phyloP scores from a whole-genome alignment of 2,888 invertebrate genomes.

The Smittia sp. region DNA sequence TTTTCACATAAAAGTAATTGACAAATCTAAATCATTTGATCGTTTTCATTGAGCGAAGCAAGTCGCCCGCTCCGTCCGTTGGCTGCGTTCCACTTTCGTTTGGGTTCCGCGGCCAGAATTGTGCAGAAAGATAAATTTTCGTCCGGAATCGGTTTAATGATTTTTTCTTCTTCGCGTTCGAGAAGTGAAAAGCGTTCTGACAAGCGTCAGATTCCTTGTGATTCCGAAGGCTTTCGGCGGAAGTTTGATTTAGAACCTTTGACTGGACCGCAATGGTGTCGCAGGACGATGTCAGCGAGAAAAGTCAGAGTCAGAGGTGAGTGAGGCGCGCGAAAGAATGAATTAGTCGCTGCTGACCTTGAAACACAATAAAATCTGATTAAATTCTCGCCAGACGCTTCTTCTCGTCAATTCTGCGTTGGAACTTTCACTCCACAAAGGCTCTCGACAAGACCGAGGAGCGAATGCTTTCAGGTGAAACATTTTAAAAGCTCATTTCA shows the following conservation, averaged over 20 bases:
- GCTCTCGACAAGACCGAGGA: conserved; percentile 26
- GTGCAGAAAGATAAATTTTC: neutral
- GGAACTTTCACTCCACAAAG: conserved; percentile 34
- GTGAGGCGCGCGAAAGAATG: neutral
- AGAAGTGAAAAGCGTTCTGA: neutral
- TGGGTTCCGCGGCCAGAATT: neutral
- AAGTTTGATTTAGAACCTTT: neutral
- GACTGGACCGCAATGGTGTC: conserved; percentile 15
- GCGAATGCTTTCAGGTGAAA: conserved; percentile 11
- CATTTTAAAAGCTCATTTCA: neutral
- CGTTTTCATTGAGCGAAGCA: too few relatives aligned
- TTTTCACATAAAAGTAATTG: neutral
- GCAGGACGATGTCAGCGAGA: neutral
- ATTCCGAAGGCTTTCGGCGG: neutral
- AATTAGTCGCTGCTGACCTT: conserved; percentile 26
- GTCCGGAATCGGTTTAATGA: conserved; percentile 11
- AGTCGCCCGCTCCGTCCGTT: too few relatives aligned
- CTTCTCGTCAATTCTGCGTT: conserved; percentile 28
- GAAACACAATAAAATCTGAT: conserved; percentile 28
- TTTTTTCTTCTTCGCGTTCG: neutral
- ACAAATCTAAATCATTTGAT: too few relatives aligned
- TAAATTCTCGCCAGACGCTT: conserved; percentile 20
- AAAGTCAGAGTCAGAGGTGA: conserved; percentile 33
- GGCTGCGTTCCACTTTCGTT: neutral
- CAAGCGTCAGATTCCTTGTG: neutral